Evolutionary conservation across 2,797 vertebrate genomes (phyloP), one percentile per base, ranked within the genome.

Genomic region (Antennarius maculatus): DNA sequence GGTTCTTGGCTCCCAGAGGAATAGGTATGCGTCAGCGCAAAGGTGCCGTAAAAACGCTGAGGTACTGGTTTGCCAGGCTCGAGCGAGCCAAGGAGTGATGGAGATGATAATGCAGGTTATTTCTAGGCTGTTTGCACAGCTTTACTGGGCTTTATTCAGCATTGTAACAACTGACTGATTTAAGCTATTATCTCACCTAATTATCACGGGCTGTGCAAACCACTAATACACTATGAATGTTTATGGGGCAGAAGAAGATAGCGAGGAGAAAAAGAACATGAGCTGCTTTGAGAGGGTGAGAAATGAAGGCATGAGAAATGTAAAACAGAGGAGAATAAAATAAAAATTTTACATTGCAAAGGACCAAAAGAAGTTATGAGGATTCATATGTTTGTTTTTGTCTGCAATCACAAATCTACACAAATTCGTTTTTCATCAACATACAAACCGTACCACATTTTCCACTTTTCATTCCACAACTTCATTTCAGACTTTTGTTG

Each of bases 61-160:
- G 71, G 80, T 74, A 79, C 46, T 60, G 69, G 82, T 84, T 82
- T 82, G 86, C 81, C 80, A 71, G 71, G 71, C 62, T 48, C 18
- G 61, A 76, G 71, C 80, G 76, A 54, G 83, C 69, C 60, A 62
- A 84, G 83, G 69, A 90, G 90, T 89, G 86, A 88, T 88, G 83
- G 66, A 67, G 45, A 77, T 79, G 85, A 86, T 87, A 85, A 79
- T 70, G 58, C 65, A 76, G 83, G 81, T 87, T 92, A 89, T 92
- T 89, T 90, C 87, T 89, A 78, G 81, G 84, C 81, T 89, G 89
- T 92, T 92, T 91, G 81, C 82, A 67, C 86, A 82, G 81, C 82
- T 88, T 88, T 82, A 78, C 71, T 66, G 61, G 77, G 74, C 81
- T 84, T 81, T 56, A 81, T 82, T 86, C 82, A 72, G 76, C 69